Conservation (phyloP, 2,113 vertebrate species). For the Sander vitreus region DNA sequence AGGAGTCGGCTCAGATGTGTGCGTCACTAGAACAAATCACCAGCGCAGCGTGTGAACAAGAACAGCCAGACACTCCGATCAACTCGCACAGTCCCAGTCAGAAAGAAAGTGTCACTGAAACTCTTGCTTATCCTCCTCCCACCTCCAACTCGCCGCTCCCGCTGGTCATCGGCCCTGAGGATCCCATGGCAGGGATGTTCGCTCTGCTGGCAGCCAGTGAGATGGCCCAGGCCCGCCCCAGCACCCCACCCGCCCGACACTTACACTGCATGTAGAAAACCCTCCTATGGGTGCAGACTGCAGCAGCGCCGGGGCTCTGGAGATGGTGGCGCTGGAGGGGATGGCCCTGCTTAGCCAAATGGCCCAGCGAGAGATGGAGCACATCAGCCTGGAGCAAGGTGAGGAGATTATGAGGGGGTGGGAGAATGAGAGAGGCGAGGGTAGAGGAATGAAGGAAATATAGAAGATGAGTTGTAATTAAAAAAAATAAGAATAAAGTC, state of each 20-base stretch:
- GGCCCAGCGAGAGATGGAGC: conserved; percentile 91
- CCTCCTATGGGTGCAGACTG: conserved; percentile 55
- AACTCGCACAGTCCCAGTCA: conserved; percentile 28
- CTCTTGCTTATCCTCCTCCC: conserved; percentile 66
- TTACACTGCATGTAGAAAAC: conserved; percentile 48
- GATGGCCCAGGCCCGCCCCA: conserved; percentile 87
- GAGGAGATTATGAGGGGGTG: conserved; percentile 9
- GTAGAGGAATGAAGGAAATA: neutral
- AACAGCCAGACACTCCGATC: conserved; percentile 37
- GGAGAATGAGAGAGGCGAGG: too few species aligned
- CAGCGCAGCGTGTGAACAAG: conserved; percentile 16
- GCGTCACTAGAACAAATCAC: conserved; percentile 16
- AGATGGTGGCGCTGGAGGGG: conserved; percentile 90
- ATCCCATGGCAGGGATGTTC: conserved; percentile 95
- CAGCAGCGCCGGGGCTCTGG: conserved; percentile 77
- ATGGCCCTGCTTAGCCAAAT: conserved; percentile 96
- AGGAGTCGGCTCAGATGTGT: conserved; percentile 27
- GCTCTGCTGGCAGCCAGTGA: conserved; percentile 91
- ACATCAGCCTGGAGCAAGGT: conserved; percentile 73
- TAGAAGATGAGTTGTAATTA: too few species aligned
- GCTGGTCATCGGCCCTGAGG: conserved; percentile 81
- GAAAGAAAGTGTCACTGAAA: conserved; percentile 67
- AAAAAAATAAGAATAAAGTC: neutral
- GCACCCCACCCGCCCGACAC: conserved; percentile 69
- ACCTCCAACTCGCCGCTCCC: conserved; percentile 48